Conservation (phyloP, 1,140 invertebrate species). For the Orius laevigatus region DNA sequence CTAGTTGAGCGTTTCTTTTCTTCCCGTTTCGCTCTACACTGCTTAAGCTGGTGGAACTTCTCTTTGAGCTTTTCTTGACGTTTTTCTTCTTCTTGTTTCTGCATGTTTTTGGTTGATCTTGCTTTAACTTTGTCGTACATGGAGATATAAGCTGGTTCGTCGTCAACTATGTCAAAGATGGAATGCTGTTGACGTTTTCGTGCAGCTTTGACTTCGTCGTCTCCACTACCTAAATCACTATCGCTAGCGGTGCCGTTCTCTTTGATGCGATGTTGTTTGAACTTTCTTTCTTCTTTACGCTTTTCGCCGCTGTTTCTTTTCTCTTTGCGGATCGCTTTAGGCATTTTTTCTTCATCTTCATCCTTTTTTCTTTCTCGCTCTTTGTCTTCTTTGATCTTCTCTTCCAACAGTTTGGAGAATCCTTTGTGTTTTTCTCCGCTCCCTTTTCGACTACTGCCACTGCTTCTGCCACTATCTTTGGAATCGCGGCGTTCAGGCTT, state of each 20-base stretch:
- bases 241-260: constrained; percentile 23
- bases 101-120: constrained; percentile 79
- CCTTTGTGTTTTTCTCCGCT: constrained; percentile 27
- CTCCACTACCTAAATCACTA: constrained; percentile 39
- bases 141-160: constrained; percentile 80
- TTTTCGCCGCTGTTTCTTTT: constrained; percentile 20
- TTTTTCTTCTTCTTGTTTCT: constrained; percentile 77
- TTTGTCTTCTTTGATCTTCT: constrained; percentile 37
- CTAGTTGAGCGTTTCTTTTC: constrained; percentile 76
- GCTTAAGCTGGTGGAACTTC: constrained; percentile 75
- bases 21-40: constrained; percentile 64
- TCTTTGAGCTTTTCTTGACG: constrained; percentile 71
- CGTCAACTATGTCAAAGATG: constrained; percentile 81
- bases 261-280: constrained; percentile 20
- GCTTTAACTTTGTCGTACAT: constrained; percentile 99
- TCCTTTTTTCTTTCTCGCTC: constrained; percentile 24
- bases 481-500: constrained; percentile 52
- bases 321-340: constrained; percentile 17
- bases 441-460: constrained; percentile 21
- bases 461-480: constrained; percentile 38
- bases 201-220: constrained; percentile 42
- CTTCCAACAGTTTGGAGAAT: constrained; percentile 34
- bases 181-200: constrained; percentile 55
- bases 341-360: constrained; percentile 17
- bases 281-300: constrained; percentile 20